A percentile compares a stretch with the other conserved stretches of the same genome.
Evolutionary conservation across 2,797 vertebrate species (phyloP).

Genomic region (Nyctibius grandis): DNA sequence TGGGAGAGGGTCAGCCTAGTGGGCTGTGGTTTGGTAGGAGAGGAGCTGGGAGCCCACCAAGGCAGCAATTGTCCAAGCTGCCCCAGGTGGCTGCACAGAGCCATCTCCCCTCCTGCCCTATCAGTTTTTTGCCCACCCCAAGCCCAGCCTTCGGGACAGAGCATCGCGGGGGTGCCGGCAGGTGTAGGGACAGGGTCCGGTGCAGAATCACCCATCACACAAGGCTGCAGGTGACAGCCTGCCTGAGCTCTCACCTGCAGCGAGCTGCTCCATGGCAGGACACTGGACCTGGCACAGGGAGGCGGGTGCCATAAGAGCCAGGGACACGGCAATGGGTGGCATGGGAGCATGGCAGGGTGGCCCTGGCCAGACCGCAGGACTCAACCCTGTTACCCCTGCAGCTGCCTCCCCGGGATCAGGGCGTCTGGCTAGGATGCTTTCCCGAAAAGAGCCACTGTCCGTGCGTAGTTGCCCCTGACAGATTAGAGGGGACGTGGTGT

Average conservation of each 20-base stretch:
- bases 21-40: background rate
- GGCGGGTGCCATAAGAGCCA: background rate
- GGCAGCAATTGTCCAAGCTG: background rate
- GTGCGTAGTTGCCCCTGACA: background rate
- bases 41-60: background rate
- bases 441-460: background rate
- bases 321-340: background rate
- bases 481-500: slow-evolving; percentile 19
- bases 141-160: background rate
- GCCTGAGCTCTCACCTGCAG: background rate
- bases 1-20: background rate
- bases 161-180: background rate
- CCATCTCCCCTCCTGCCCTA: background rate
- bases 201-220: background rate
- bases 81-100: background rate
- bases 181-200: background rate
- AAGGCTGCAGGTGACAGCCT: background rate
- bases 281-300: rapidly evolving
- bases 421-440: background rate
- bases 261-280: background rate
- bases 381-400: background rate
- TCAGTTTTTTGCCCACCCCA: background rate
- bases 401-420: background rate
- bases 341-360: background rate
- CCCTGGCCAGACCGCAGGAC: background rate